Base-by-base conservation (phyloP, 2,113 vertebrate species). In the Myxocyprinus asiaticus region DNA sequence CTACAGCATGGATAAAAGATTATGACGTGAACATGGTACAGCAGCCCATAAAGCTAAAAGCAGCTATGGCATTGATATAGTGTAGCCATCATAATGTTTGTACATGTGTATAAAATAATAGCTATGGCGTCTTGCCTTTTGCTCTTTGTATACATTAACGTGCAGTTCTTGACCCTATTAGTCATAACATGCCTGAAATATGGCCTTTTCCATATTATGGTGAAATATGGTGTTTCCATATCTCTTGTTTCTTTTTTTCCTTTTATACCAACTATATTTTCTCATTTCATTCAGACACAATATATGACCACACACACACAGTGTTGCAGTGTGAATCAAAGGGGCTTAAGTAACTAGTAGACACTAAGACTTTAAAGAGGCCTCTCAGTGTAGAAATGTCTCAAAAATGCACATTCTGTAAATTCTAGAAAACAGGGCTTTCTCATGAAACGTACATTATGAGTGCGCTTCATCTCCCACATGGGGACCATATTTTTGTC, bases 51-150 rank as follows among this genome's bases (percentile, higher is more conserved):
- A 45, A 53, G 66, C 56, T 56, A 42, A 64, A 64, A 15, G 33
- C 47, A 9, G 10, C 45, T 9, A 50, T 55, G 47, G 12, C 33
- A 7, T 45, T 51, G 59, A 43, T 56, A 10, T 17, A 22, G 48
- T 55, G 43, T 44, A 33, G 59, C 47, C 47, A 77, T 45, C 56
- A 6, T 55, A 61, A 72, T 43, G 15, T 69, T 51, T 78, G 79
- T 84, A 78, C 15, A 81, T 84, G 70, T 78, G 75, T 74, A 47
- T 44, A 74, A 78, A 69, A 53, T 69, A 56, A 78, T 53, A 43
- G 76, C 15, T 33, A 33, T 75, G 65, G 67, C 17, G 50, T 78
- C 64, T 59, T 63, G 56, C 78, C 74, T 72, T 70, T 76, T n/a
- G 43, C 58, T 62, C 67, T 77, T 70, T 77, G 78, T 47, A 80